Base-by-base conservation (phyloP, 2,888 invertebrate genomes). In the Steinernema scapterisci region DNA sequence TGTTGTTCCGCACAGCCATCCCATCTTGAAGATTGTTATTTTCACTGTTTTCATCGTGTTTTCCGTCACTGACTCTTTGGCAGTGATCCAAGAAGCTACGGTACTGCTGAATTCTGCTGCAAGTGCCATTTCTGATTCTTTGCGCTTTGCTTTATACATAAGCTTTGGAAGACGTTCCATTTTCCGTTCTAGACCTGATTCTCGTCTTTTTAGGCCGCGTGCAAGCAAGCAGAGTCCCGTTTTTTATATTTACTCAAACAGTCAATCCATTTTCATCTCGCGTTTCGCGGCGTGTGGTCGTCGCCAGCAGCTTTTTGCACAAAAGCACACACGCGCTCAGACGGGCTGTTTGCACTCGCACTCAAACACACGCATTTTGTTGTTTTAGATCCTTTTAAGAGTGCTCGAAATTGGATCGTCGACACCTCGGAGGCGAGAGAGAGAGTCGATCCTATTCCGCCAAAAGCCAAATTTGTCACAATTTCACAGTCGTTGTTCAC, bases 271-370 rank as follows among this genome's bases (percentile, higher is more conserved):
- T 63, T 31, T 25, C 7, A n/a, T 31, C 63, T 63, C 25, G 27
- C 11, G 27, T 63, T 63, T 63, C 63, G 63, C 63, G 1, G 63
- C 63, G 63, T 27, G 63, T 63, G 63, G 63, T 63, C 63, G 25
- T 9, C 27, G 38, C 9, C 63, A 11, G n/a, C n/a, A n/a, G 31
- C 63, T 25, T 63, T 63, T 48, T 31, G 27, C 6, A 11, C 63
- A 11, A 38, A 16, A 7, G 31, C 48, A 19, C 48, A n/a, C 27
- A 21, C 54, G 6, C 19, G 19, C 21, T 54, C 23, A 38, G 9
- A 38, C 38, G 38, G 9, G 63, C 31, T 63, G 21, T 25, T 63
- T 63, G 27, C 48, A 31, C 31, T 6, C 16, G 9, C 38, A 9
- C 38, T n/a, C n/a, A n/a, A n/a, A 38, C 38, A 38, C 38, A 38